Evolutionary conservation across 2,888 invertebrate species (phyloP), one percentile per base, ranked within the genome.

Genomic region (Pandemis heparana): DNA sequence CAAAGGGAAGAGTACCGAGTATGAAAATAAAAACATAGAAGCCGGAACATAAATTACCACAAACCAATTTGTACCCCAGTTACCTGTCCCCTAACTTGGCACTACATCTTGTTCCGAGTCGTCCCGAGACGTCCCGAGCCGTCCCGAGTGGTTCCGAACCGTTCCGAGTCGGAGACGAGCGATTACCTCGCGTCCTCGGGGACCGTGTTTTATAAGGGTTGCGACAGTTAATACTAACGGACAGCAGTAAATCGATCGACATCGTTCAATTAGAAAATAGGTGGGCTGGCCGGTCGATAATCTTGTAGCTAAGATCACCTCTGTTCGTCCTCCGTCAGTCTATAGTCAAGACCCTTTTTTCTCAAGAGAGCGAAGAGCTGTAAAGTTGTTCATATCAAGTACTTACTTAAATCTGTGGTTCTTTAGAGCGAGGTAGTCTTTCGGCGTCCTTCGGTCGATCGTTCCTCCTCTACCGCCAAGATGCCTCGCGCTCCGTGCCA

Each of bases 21-120:
- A 53, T n/a, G 14, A 5, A 14, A 48, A 48, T n/a, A 53, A 56
- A 56, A 56, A 5, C 10, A 53, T 18, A 53, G 9, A 7, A 23
- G 32, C 18, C 8, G 23, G 12, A 10, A 43, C 23, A 43, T 63
- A 63, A 63, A 63, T 61, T 61, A 61, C 46, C 12, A 63, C 63
- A 46, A 46, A 63, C 63, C 63, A 63, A 63, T 63, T 63, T 43
- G 56, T 23, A 56, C 56, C 56, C 56, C 56, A 23, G 63, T 46
- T 63, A 63, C 63, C 63, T 63, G 63, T 63, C 46, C 18, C 14
- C 43, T 56, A 56, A 56, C 56, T 56, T 10, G 23, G 56, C 56
- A 56, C 56, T 56, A 9, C 56, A 56, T 56, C 56, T 56, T 56
- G 56, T 5, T 23, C 56, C 12, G 51, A 51, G 16, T 3, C n/a